phyloP scores from a whole-genome alignment of 1,140 invertebrate species.

The Drosophila parvula region DNA sequence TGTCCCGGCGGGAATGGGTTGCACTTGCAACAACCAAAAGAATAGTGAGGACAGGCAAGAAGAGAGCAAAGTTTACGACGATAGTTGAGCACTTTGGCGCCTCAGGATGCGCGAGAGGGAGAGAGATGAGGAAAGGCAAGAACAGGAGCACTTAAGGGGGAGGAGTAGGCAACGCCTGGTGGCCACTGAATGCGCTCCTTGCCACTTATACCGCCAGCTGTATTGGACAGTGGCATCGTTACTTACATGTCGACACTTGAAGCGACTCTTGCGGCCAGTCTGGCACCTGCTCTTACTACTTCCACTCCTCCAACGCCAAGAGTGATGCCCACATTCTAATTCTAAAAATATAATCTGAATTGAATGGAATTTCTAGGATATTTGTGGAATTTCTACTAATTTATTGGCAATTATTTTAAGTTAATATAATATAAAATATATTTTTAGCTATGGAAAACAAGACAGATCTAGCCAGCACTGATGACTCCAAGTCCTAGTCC shows the following conservation, averaged over 20 bases:
- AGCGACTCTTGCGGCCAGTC: slow-evolving; percentile 1
- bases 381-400: not conserved
- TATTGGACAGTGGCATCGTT: slow-evolving; percentile 18
- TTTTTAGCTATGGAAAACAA: no score
- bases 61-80: slow-evolving; percentile 42
- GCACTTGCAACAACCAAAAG: not conserved
- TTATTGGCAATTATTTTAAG: no score
- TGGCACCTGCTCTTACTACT: not conserved
- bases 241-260: slow-evolving; percentile 41
- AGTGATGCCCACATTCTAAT: not conserved
- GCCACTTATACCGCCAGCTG: not conserved
- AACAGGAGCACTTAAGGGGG: slow-evolving; percentile 4
- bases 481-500: not conserved
- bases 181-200: not conserved
- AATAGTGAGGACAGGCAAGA: not conserved
- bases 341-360: not conserved
- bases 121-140: no score
- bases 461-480: not conserved
- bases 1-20: no score
- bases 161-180: not conserved
- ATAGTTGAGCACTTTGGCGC: slow-evolving; percentile 31
- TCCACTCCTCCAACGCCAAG: not conserved
- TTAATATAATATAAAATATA: no score
- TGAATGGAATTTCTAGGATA: not conserved
- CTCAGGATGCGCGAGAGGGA: not conserved